phyloP scores from a whole-genome alignment of 2,888 invertebrate genomes.

The Epiblema foenella region DNA sequence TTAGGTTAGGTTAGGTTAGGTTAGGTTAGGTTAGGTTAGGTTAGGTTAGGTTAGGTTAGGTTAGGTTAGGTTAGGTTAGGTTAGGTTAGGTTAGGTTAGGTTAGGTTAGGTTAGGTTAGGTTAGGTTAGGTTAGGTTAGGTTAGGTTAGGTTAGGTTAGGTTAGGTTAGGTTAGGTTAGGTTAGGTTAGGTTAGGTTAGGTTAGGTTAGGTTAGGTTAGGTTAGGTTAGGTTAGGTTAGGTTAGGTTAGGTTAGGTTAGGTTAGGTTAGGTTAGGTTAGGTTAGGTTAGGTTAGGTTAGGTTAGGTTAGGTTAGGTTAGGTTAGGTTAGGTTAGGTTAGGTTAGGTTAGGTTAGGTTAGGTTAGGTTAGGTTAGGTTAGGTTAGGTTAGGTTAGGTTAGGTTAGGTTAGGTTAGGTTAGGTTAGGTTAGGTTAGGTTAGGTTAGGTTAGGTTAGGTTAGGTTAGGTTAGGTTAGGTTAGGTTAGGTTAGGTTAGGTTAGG shows the following conservation, averaged over 20 bases:
- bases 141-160: constrained; percentile 34
- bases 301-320: constrained; percentile 43
- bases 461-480: too few species aligned
- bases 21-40: constrained; percentile 34
- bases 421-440: too few species aligned
- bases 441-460: too few species aligned
- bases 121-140: constrained; percentile 34
- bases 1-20: constrained; percentile 34
- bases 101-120: constrained; percentile 34
- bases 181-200: constrained; percentile 34
- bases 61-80: constrained; percentile 34
- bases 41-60: constrained; percentile 34
- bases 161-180: constrained; percentile 34
- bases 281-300: constrained; percentile 36
- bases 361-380: too few species aligned
- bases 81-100: constrained; percentile 34
- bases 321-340: constrained; percentile 38
- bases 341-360: constrained; percentile 42
- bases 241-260: constrained; percentile 33
- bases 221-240: constrained; percentile 34
- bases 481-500: too few species aligned
- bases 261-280: constrained; percentile 34
- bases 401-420: too few species aligned
- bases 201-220: constrained; percentile 34
- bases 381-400: too few species aligned